Conservation (phyloP, 1,140 invertebrate species). For the Bombus polaris region DNA sequence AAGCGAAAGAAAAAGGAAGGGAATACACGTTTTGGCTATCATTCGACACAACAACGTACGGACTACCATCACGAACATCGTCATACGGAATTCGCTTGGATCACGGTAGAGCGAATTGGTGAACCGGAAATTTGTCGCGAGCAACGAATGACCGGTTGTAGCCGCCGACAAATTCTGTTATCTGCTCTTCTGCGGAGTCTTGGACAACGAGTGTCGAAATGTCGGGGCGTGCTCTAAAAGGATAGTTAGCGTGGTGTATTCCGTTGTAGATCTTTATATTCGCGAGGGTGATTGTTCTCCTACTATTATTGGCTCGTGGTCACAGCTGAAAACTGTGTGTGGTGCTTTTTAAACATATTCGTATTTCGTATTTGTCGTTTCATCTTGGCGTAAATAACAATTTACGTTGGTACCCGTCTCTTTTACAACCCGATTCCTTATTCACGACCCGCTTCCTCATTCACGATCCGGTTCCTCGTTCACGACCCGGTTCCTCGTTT, state of each 20-base stretch:
- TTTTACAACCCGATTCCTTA: background rate
- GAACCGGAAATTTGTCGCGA: background rate
- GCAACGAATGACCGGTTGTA: background rate
- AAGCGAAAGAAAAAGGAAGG: too few species aligned
- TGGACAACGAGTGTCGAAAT: conserved; percentile 29
- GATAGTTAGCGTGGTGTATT: conserved; percentile 34
- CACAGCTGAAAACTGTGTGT: conserved; percentile 54
- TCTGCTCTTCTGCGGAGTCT: background rate
- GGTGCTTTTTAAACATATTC: conserved; percentile 39
- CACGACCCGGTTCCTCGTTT: too few species aligned
- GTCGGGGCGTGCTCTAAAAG: conserved; percentile 23
- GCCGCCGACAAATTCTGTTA: too few species aligned
- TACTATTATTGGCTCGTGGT: background rate
- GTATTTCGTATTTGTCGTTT: background rate
- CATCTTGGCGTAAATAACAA: background rate
- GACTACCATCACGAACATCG: background rate
- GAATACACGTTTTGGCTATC: too few species aligned
- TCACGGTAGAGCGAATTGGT: background rate
- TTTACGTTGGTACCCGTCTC: background rate
- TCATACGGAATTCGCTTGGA: background rate
- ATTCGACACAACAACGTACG: too few species aligned
- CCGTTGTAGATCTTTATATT: background rate
- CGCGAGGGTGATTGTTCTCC: conserved; percentile 35
- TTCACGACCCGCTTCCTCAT: too few species aligned
- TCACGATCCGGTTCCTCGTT: too few species aligned